phyloP scores from a whole-genome alignment of 2,113 vertebrate genomes.

The Eretmochelys imbricata region DNA sequence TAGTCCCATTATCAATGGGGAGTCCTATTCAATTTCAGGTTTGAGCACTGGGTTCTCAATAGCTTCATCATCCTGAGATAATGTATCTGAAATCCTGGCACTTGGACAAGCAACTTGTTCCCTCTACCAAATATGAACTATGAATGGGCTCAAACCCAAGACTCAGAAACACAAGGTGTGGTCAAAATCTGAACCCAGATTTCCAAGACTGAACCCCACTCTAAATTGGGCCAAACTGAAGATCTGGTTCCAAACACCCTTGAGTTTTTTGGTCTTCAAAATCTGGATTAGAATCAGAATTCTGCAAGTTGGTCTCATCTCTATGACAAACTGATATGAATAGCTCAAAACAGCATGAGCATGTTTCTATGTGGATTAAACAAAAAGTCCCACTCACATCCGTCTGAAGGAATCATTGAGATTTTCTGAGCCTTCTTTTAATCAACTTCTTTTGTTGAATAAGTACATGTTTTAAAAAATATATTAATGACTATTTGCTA shows the following conservation, averaged over 20 bases:
- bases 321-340: background rate
- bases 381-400: background rate
- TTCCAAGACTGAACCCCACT: background rate
- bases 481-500: background rate
- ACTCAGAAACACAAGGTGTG: background rate
- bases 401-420: background rate
- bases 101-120: background rate
- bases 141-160: background rate
- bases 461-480: background rate
- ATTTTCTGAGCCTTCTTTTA: background rate
- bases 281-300: background rate
- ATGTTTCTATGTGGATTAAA: background rate
- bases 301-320: background rate
- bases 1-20: background rate
- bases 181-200: background rate
- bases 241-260: background rate
- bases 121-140: background rate
- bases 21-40: background rate
- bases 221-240: background rate
- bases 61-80: background rate
- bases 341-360: background rate
- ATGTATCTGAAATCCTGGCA: background rate
- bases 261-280: background rate
- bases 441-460: conserved; percentile 15
- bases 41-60: background rate